Evolutionary conservation across 2,888 invertebrate genomes (phyloP), one percentile per base, ranked within the genome.

Genomic region (Polylopha cassiicola): DNA sequence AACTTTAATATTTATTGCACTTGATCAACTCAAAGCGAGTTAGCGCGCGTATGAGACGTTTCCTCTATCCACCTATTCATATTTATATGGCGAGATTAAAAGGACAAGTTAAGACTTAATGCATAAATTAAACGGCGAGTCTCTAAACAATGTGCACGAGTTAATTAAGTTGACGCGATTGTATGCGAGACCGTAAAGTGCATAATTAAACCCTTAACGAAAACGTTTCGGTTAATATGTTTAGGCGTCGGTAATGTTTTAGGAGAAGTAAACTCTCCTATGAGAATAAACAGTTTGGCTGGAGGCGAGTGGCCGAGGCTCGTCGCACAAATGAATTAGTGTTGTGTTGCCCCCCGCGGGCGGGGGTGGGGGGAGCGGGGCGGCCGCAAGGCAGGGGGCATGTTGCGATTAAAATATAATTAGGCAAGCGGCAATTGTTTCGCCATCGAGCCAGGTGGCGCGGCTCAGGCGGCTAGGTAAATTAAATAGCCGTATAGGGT

Each of bases 401-500:
- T 65, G 73, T 74, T 73, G 73, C 79, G 80, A 84, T 85, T 85
- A 84, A 85, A 84, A 81, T 79, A 85, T 84, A 84, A 85, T 84
- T 84, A 85, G 82, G 76, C 75, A 73, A 68, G 63, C 65, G 73
- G 78, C 80, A 80, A 85, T 85, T 78, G 81, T 84, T 82, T 84
- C 74, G 69, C 77, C 77, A 82, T 84, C 75, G 78, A 69, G 74
- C 69, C 84, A 84, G 81, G 81, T 82, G 81, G 73, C 65, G 67
- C 65, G 65, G 64, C 61, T 63, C 63, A 55, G 65, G 46, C 55
- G 61, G 68, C 74, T 73, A 78, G 77, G 79, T 79, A 76, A 77
- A 82, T 84, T 79, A 82, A 82, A 84, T 71, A 75, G 66, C 76
- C 74, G 72, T 82, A 76, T 72, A 75, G 65, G 76, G 74, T 73